A percentile compares a stretch with the other conserved stretches of the same genome.
Evolutionary conservation across 2,888 invertebrate genomes (phyloP).

Genomic region (Arge pagana): DNA sequence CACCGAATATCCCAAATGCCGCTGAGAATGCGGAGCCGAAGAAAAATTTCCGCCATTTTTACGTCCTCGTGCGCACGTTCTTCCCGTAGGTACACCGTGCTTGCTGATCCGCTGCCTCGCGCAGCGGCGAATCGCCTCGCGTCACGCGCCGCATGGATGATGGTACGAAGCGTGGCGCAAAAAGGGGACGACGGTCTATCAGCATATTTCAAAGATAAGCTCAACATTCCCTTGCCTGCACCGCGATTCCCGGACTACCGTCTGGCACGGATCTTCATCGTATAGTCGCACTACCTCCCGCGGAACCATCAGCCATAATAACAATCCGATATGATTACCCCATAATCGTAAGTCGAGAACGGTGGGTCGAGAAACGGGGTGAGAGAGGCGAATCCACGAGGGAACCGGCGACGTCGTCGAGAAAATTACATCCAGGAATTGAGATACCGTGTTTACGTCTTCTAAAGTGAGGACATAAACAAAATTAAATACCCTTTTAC

Average conservation of each 20-base stretch:
- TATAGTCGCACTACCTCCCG: slow-evolving; percentile 38
- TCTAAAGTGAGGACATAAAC: slow-evolving; percentile 56
- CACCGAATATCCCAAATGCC: too few species aligned
- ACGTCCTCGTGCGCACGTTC: neutral
- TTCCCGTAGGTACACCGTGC: slow-evolving; percentile 4
- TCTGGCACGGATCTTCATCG: slow-evolving; percentile 6
- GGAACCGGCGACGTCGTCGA: slow-evolving; percentile 25
- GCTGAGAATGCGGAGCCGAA: too few species aligned
- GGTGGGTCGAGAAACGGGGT: slow-evolving; percentile 7
- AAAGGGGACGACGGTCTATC: slow-evolving; percentile 51
- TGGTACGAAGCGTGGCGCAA: slow-evolving; percentile 26
- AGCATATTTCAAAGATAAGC: slow-evolving; percentile 59
- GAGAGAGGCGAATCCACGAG: neutral
- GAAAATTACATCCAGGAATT: slow-evolving; percentile 56
- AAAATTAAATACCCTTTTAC: slow-evolving; percentile 51
- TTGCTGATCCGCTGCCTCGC: too few species aligned
- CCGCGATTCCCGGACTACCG: slow-evolving; percentile 8
- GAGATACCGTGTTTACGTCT: slow-evolving; percentile 58
- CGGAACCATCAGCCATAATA: slow-evolving; percentile 57
- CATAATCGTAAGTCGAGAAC: slow-evolving; percentile 41
- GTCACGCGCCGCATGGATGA: too few species aligned
- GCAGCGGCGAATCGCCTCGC: too few species aligned
- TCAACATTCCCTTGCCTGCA: slow-evolving; percentile 36
- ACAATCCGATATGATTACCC: slow-evolving; percentile 59
- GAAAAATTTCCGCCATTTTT: neutral